Percentiles rank a stretch among this genome's conserved stretches.
Conservation (phyloP, 2,113 vertebrate species). For the Shinisaurus crocodilurus region DNA sequence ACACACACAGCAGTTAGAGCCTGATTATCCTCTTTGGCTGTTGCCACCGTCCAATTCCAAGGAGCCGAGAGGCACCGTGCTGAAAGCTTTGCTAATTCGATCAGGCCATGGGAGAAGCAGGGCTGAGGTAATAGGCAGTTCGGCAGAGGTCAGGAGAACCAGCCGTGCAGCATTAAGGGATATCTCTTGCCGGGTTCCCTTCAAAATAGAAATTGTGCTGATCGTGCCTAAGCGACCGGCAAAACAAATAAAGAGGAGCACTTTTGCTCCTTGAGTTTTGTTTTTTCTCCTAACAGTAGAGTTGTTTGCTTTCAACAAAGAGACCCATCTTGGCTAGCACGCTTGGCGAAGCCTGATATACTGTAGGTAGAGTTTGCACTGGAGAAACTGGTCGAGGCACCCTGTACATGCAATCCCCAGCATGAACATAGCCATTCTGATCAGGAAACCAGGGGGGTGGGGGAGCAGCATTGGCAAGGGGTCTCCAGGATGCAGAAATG, state of each 20-base stretch:
- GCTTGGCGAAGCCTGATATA: background rate
- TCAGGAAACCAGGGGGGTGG: too few relatives aligned
- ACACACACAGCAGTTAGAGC: slow-evolving; percentile 64
- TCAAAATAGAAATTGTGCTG: slow-evolving; percentile 26
- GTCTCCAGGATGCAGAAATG: background rate
- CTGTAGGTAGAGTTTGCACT: too few relatives aligned
- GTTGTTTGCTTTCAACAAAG: slow-evolving; percentile 6
- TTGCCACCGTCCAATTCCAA: slow-evolving; percentile 69
- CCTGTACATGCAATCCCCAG: background rate
- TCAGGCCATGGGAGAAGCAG: slow-evolving; percentile 54
- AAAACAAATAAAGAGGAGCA: slow-evolving; percentile 36
- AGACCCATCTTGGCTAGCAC: background rate
- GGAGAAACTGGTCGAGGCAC: too few relatives aligned
- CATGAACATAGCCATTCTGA: background rate
- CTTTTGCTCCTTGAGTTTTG: background rate
- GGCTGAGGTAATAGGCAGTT: slow-evolving; percentile 60
- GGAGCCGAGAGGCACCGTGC: slow-evolving; percentile 64
- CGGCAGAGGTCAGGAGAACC: slow-evolving; percentile 67
- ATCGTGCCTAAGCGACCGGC: slow-evolving; percentile 37
- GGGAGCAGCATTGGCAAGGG: background rate
- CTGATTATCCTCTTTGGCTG: slow-evolving; percentile 69
- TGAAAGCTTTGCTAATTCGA: slow-evolving; percentile 66
- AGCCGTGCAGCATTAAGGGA: slow-evolving; percentile 57
- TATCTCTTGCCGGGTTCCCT: slow-evolving; percentile 15
- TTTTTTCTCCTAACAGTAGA: background rate